Percentiles rank a stretch among this genome's conserved stretches.
Evolutionary conservation across 2,113 vertebrate genomes (phyloP).

Genomic region (Phrynosoma blainvillii): DNA sequence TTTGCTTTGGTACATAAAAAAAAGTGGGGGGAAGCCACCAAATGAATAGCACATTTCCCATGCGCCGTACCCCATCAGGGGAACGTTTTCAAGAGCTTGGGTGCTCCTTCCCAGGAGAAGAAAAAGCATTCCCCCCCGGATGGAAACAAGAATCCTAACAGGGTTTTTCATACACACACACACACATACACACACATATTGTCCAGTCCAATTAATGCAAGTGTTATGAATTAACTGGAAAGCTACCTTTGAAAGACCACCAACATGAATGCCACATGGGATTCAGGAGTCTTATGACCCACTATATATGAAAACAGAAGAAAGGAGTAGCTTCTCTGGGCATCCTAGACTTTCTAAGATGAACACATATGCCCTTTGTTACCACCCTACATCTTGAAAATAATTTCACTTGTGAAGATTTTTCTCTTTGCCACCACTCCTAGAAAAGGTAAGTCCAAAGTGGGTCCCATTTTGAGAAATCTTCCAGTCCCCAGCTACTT

Average conservation of each 20-base stretch:
- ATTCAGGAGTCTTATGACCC: not conserved
- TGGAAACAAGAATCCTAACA: slow-evolving; percentile 56
- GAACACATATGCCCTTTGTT: too few relatives aligned
- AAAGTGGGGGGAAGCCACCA: not conserved
- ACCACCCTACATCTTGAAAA: too few relatives aligned
- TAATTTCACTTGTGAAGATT: too few relatives aligned
- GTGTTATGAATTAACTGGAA: slow-evolving; percentile 52
- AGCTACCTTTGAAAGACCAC: not conserved
- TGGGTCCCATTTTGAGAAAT: too few relatives aligned
- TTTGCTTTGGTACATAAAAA: slow-evolving; percentile 60
- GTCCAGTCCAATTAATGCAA: slow-evolving; percentile 51
- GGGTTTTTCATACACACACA: not conserved
- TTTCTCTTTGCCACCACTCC: too few relatives aligned
- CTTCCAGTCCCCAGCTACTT: too few relatives aligned
- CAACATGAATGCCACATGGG: not conserved
- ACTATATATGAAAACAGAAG: not conserved
- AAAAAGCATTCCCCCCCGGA: not conserved
- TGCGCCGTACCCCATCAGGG: slow-evolving; percentile 1
- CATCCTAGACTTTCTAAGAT: not conserved
- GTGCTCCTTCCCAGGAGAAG: not conserved
- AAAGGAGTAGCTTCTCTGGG: too few relatives aligned
- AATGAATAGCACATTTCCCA: slow-evolving; percentile 55
- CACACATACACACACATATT: slow-evolving; percentile 32
- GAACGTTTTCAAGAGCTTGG: slow-evolving; percentile 9
- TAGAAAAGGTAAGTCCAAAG: too few relatives aligned